Conservation (phyloP, 2,797 vertebrate genomes). For the Typhlichthys subterraneus region DNA sequence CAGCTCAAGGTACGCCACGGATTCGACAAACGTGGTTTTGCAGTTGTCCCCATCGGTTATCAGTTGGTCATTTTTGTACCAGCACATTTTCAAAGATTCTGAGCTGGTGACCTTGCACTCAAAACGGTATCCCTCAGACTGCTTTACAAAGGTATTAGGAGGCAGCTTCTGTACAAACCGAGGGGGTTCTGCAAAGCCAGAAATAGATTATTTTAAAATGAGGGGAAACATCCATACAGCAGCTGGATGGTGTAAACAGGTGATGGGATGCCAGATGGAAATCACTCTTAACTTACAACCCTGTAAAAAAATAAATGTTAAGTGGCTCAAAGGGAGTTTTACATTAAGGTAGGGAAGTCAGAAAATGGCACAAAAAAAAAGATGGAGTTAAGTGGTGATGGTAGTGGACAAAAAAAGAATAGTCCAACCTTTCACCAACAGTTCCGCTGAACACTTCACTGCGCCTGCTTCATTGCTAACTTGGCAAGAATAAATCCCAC, state of each 20-base stretch:
- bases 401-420: conserved; percentile 33
- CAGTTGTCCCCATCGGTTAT: conserved; percentile 84
- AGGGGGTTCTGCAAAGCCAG: conserved; percentile 89
- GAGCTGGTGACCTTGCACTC: conserved; percentile 88
- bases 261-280: conserved; percentile 18
- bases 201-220: conserved; percentile 36
- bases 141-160: conserved; percentile 84
- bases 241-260: conserved; percentile 16
- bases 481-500: conserved; percentile 87
- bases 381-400: conserved; percentile 34
- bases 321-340: neutral
- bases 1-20: conserved; percentile 86
- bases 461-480: conserved; percentile 90
- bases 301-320: conserved; percentile 22
- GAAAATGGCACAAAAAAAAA: conserved; percentile 44
- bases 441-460: conserved; percentile 81
- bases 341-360: conserved; percentile 30
- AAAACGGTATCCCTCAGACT: conserved; percentile 82
- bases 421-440: conserved; percentile 91
- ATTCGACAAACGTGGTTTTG: conserved; percentile 83
- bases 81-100: conserved; percentile 83
- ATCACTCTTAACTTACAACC: conserved; percentile 19
- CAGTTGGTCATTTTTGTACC: conserved; percentile 92
- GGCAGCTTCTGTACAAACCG: conserved; percentile 91
- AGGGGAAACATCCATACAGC: conserved; percentile 9